These are phyloP conservation scores for Dasyornis broadbenti DNA, from an alignment of 2,113 vertebrate genomes.

Conservation along the genomic window DNA sequence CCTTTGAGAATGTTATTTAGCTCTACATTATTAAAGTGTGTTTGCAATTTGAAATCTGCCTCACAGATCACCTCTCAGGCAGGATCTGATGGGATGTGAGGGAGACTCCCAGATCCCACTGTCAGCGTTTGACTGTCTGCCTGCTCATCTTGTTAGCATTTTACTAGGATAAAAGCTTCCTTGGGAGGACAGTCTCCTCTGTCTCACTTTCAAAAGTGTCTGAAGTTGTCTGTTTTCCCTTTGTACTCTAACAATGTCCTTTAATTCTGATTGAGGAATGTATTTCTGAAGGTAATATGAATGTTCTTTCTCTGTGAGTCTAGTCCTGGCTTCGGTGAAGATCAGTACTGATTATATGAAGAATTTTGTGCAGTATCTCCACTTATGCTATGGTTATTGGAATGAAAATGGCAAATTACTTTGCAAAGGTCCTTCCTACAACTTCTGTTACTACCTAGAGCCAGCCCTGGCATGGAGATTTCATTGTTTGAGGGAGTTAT, in stretches of 20 bases:
- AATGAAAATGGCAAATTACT: neutral
- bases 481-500: neutral
- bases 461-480: neutral
- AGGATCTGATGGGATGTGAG: neutral
- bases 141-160: neutral
- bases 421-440: neutral
- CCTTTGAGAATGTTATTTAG: neutral
- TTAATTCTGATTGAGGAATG: neutral
- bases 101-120: neutral
- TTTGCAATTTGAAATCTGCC: neutral
- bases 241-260: neutral
- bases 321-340: neutral
- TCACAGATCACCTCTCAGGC: neutral
- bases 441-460: neutral
- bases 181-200: neutral
- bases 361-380: neutral
- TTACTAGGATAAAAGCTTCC: neutral
- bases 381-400: neutral
- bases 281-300: neutral
- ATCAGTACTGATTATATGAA: neutral
- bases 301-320: neutral
- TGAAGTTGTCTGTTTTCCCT: neutral
- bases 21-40: neutral
- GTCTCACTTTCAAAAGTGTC: neutral
- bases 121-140: neutral